Percentiles rank a stretch among this genome's conserved stretches.
phyloP scores from a whole-genome alignment of 2,797 vertebrate species.

The Borostomias antarcticus region DNA sequence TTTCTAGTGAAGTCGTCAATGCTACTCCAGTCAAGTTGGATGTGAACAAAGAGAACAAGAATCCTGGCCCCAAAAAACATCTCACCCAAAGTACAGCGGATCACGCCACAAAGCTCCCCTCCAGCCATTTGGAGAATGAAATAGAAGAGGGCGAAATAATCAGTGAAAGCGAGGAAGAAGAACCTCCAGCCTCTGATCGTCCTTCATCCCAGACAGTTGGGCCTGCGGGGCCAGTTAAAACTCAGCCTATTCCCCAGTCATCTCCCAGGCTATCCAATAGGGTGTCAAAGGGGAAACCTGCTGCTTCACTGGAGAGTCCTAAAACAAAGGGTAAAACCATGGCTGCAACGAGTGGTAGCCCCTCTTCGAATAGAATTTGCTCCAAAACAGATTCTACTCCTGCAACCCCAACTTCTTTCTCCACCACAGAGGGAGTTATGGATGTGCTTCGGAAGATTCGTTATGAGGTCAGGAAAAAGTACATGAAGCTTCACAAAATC shows the following conservation, averaged over 20 bases:
- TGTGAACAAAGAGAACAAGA: conserved; percentile 94
- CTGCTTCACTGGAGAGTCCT: conserved; percentile 39
- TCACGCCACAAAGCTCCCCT: conserved; percentile 37
- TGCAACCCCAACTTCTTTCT: conserved; percentile 71
- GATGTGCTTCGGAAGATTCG: conserved; percentile 86
- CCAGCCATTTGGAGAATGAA: conserved; percentile 77
- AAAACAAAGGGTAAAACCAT: conserved; percentile 19
- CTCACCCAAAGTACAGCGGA: conserved; percentile 53
- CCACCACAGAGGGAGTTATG: conserved; percentile 85
- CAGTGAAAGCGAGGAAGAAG: conserved; percentile 83
- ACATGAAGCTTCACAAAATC: conserved; percentile 95
- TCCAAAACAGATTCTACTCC: conserved; percentile 75
- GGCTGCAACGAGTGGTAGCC: conserved; percentile 51
- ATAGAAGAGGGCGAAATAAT: conserved; percentile 94
- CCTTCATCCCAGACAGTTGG: conserved; percentile 53
- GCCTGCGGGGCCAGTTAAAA: conserved; percentile 36
- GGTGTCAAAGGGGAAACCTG: conserved; percentile 37
- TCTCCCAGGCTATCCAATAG: conserved; percentile 39
- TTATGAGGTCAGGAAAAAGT: conserved; percentile 87
- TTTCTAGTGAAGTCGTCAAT: conserved; percentile 54
- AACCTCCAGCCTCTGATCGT: conserved; percentile 41
- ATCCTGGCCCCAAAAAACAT: conserved; percentile 74
- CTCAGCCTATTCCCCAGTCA: conserved; percentile 51
- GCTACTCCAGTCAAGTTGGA: conserved; percentile 69
- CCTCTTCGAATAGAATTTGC: conserved; percentile 64